Conservation (phyloP, 2,797 vertebrate genomes). For the Gouania willdenowi region DNA sequence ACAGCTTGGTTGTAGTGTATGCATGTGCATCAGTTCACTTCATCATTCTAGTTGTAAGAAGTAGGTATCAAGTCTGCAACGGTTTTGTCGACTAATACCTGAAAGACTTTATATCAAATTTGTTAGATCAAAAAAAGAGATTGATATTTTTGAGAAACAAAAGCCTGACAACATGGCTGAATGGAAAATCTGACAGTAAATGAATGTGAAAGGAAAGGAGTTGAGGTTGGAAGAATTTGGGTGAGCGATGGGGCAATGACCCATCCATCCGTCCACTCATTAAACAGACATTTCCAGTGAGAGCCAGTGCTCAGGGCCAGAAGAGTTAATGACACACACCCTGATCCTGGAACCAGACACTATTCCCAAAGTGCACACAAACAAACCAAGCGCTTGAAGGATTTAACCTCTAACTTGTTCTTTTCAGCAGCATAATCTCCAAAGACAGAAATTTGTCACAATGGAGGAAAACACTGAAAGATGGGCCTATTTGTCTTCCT, state of each 20-base stretch:
- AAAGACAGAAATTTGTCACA: conserved; percentile 12
- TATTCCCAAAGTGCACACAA: neutral
- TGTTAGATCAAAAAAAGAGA: too few species aligned
- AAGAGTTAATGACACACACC: conserved; percentile 44
- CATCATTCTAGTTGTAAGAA: too few species aligned
- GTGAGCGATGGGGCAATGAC: conserved; percentile 24
- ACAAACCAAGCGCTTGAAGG: neutral
- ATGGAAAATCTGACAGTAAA: conserved; percentile 36
- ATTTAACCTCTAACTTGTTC: neutral
- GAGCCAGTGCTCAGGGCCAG: conserved; percentile 24
- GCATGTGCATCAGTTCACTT: neutral
- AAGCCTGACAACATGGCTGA: conserved; percentile 15
- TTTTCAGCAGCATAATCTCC: conserved; percentile 1
- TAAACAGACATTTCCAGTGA: conserved; percentile 27
- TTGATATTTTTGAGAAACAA: too few species aligned
- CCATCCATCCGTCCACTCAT: conserved; percentile 20
- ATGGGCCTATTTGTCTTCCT: too few species aligned
- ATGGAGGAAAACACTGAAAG: neutral
- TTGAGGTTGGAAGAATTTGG: conserved; percentile 10
- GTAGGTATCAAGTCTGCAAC: too few species aligned
- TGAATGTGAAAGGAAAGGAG: conserved; percentile 24
- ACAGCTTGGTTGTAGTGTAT: neutral
- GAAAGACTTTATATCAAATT: too few species aligned
- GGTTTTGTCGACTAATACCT: too few species aligned
- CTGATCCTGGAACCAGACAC: conserved; percentile 23